These are phyloP conservation scores for Ectemnius continuus DNA, from an alignment of 2,888 invertebrate species.

Conservation along the genomic window DNA sequence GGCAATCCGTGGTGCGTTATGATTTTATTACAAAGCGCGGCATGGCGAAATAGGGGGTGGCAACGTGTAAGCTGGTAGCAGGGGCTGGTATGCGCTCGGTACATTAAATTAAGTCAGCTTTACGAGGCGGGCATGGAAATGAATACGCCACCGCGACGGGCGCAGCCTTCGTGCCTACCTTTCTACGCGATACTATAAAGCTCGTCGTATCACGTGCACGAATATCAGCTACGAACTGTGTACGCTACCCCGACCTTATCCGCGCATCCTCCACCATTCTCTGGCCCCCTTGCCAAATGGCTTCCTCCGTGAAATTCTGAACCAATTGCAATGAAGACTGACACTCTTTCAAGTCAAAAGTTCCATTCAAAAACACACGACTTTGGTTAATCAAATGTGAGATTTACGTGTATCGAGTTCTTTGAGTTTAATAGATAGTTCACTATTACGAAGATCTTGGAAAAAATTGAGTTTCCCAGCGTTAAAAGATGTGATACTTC, in stretches of 20 bases:
- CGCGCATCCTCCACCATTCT: conserved; percentile 24
- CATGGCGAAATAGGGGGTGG: conserved; percentile 13
- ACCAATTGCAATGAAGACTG: too few relatives aligned
- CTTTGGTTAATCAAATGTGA: too few relatives aligned
- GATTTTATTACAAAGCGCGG: conserved; percentile 41
- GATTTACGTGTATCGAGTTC: too few relatives aligned
- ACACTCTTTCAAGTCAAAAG: too few relatives aligned
- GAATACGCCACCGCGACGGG: conserved; percentile 61
- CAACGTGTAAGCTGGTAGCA: conserved; percentile 1
- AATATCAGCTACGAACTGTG: conserved; percentile 60
- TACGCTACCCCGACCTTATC: conserved; percentile 36
- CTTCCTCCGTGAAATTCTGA: too few relatives aligned
- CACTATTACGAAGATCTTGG: too few relatives aligned
- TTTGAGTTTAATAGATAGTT: too few relatives aligned
- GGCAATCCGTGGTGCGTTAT: conserved; percentile 41
- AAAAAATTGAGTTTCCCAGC: too few relatives aligned
- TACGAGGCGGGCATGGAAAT: conserved; percentile 73
- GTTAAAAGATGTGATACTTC: too few relatives aligned
- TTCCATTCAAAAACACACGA: too few relatives aligned
- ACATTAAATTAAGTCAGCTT: conserved; percentile 74
- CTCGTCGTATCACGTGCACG: conserved; percentile 64
- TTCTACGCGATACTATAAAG: conserved; percentile 68
- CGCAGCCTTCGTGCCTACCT: conserved; percentile 57
- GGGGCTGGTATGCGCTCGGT: conserved; percentile 42
- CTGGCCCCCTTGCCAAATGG: too few relatives aligned